Conservation (phyloP, 2,113 vertebrate species). For the Bambusicola thoracicus region DNA sequence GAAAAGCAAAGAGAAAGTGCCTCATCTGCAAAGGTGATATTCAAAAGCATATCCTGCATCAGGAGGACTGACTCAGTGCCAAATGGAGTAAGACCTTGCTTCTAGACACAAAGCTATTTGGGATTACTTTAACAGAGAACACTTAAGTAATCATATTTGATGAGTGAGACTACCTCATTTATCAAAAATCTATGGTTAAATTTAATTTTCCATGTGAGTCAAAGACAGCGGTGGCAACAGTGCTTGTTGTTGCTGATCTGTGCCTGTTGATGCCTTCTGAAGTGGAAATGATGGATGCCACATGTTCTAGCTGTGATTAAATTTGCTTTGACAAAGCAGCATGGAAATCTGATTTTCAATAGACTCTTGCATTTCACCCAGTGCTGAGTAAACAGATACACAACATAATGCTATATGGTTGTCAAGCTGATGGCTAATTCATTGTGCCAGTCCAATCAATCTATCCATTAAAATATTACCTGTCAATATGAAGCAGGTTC, state of each 20-base stretch:
- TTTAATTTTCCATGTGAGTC: conserved; percentile 80
- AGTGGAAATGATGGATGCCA: conserved; percentile 85
- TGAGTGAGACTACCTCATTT: conserved; percentile 73
- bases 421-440: conserved; percentile 78
- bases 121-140: conserved; percentile 73
- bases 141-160: conserved; percentile 80
- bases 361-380: conserved; percentile 79
- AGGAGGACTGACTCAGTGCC: conserved; percentile 45
- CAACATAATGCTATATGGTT: conserved; percentile 74
- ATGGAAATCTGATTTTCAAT: conserved; percentile 84
- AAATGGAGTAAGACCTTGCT: conserved; percentile 56
- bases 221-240: conserved; percentile 72
- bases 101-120: conserved; percentile 53
- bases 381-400: conserved; percentile 85
- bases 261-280: conserved; percentile 78
- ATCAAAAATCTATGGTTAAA: conserved; percentile 82
- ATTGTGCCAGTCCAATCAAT: conserved; percentile 80
- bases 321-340: conserved; percentile 85
- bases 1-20: not conserved
- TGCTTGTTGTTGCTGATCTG: conserved; percentile 76
- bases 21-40: not conserved
- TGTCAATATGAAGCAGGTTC: conserved; percentile 74
- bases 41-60: not conserved
- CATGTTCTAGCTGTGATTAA: conserved; percentile 83
- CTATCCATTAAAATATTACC: conserved; percentile 81